Evolutionary conservation across 2,797 vertebrate species (phyloP).

Genomic region (Hephaestus fuliginosus): DNA sequence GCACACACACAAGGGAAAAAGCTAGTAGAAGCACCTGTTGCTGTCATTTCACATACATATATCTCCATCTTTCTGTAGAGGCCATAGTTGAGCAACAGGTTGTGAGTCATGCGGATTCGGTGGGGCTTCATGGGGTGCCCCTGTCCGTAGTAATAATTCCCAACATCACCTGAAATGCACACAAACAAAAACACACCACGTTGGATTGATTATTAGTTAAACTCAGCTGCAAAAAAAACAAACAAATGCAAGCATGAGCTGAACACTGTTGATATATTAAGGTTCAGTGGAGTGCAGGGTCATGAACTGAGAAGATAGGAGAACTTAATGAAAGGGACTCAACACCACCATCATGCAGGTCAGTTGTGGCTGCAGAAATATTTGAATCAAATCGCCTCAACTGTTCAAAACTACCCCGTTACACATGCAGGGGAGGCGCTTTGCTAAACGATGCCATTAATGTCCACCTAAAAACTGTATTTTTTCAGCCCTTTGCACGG

Average conservation of each 20-base stretch:
- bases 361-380: not conserved
- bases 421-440: not conserved
- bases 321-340: not conserved
- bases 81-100: slow-evolving; percentile 96
- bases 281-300: not conserved
- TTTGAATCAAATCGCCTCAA: slow-evolving; percentile 1
- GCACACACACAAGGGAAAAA: not conserved
- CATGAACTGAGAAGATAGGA: not conserved
- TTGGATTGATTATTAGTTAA: not conserved
- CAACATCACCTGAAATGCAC: slow-evolving; percentile 91
- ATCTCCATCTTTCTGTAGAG: slow-evolving; percentile 99
- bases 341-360: not conserved
- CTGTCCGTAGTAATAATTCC: slow-evolving; percentile 97
- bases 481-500: not conserved
- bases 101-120: slow-evolving; percentile 97
- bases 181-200: not conserved
- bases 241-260: not conserved
- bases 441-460: not conserved
- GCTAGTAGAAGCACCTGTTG: not conserved
- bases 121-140: slow-evolving; percentile 98
- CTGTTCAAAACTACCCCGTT: not conserved
- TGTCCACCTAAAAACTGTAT: not conserved
- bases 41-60: slow-evolving; percentile 87
- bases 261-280: not conserved
- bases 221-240: not conserved